Conservation (phyloP, 2,113 vertebrate genomes). For the Vulpes lagopus region DNA sequence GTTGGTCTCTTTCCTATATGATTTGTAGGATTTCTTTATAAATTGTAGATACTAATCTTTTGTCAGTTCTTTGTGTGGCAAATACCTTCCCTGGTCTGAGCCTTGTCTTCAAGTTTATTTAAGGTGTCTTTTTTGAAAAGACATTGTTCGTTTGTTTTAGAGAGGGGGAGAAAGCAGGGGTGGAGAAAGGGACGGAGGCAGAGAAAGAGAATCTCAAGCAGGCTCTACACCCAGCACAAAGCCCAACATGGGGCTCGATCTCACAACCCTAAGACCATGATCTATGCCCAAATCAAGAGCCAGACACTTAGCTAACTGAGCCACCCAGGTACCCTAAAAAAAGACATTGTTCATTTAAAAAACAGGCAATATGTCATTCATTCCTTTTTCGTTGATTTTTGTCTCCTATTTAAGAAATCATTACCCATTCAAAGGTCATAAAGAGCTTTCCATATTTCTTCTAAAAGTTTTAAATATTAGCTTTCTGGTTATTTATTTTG, state of each 20-base stretch:
- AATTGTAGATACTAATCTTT: background rate
- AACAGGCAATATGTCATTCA: background rate
- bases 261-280: background rate
- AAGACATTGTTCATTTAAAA: background rate
- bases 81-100: background rate
- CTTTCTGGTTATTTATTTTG: constrained; percentile 32
- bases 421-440: background rate
- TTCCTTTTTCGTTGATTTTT: constrained; percentile 15
- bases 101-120: background rate
- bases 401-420: constrained; percentile 43
- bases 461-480: constrained; percentile 52
- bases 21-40: background rate
- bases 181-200: background rate
- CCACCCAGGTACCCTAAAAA: background rate
- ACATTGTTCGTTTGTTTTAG: background rate
- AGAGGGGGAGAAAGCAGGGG: background rate
- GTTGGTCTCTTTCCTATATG: background rate
- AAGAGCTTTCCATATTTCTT: constrained; percentile 14
- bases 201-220: background rate
- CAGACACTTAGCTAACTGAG: background rate
- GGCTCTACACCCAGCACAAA: background rate
- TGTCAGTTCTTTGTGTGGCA: background rate
- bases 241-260: background rate
- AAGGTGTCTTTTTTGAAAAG: background rate
- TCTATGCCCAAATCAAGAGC: background rate